A percentile compares a stretch with the other conserved stretches of the same genome.
These are phyloP conservation scores for Trachymyrmex cornetzi DNA, from an alignment of 1,140 invertebrate genomes.

Conservation along the genomic window DNA sequence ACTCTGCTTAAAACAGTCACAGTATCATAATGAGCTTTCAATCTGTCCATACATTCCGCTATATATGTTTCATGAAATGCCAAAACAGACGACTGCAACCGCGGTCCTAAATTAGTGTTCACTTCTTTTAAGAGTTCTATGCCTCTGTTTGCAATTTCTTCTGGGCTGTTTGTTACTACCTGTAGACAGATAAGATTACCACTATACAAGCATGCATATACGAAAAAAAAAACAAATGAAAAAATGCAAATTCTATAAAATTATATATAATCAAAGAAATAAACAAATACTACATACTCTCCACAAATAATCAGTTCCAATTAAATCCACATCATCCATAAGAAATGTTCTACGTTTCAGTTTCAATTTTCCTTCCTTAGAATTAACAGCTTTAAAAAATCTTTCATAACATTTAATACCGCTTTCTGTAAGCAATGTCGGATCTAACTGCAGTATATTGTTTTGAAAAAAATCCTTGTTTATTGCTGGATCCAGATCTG, in stretches of 20 bases:
- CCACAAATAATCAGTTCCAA: conserved; percentile 99
- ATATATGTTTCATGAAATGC: conserved; percentile 97
- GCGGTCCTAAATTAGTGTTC: conserved; percentile 96
- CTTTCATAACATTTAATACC: conserved; percentile 98
- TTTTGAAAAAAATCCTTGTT: conserved; percentile 98
- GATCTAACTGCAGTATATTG: conserved; percentile 97
- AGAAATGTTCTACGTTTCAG: conserved; percentile 94
- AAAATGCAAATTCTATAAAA: neutral
- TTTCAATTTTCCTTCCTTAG: conserved; percentile 97
- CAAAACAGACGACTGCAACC: conserved; percentile 91
- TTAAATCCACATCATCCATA: conserved; percentile 95
- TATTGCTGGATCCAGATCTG: conserved; percentile 98
- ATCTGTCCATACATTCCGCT: conserved; percentile 94
- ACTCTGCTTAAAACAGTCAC: conserved; percentile 89
- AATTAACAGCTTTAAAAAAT: conserved; percentile 99
- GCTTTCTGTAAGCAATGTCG: conserved; percentile 96
- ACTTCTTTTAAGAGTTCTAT: conserved; percentile 97
- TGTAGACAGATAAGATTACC: conserved; percentile 78
- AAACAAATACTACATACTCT: conserved; percentile 88
- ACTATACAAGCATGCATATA: neutral
- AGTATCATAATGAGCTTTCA: conserved; percentile 94
- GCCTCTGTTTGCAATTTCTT: conserved; percentile 96
- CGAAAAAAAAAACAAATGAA: neutral
- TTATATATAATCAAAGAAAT: conserved; percentile 28
- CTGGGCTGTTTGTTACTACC: conserved; percentile 95